Conservation (phyloP, 2,113 vertebrate genomes). For the Paramormyrops kingsleyae region DNA sequence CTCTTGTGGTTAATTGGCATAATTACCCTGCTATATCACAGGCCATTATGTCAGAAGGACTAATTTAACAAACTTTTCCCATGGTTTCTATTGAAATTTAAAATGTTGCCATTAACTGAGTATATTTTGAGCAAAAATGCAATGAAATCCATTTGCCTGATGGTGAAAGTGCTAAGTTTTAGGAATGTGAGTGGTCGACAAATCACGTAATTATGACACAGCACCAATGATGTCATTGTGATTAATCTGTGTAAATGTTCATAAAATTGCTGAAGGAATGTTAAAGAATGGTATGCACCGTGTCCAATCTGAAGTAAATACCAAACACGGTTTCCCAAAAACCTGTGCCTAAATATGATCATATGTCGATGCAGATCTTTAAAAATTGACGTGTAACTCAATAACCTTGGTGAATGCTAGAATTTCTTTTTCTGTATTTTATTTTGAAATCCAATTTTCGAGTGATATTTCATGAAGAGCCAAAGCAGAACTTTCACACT, state of each 20-base stretch:
- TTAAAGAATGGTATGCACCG: neutral
- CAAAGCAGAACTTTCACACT: slow-evolving; percentile 27
- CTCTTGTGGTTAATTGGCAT: neutral
- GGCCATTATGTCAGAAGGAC: neutral
- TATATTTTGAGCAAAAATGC: neutral
- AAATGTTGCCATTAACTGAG: neutral
- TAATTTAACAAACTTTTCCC: neutral
- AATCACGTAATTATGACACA: neutral
- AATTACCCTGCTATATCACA: neutral
- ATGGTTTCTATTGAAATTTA: neutral
- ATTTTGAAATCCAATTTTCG: slow-evolving; percentile 41
- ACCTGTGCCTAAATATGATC: no score
- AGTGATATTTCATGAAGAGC: slow-evolving; percentile 26
- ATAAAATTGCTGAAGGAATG: neutral
- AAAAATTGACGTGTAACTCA: slow-evolving; percentile 39
- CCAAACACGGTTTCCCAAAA: neutral
- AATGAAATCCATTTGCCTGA: neutral
- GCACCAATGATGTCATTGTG: neutral
- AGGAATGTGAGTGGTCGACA: neutral
- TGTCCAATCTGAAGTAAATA: neutral
- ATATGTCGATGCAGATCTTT: slow-evolving; percentile 22
- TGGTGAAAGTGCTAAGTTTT: neutral
- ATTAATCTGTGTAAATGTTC: neutral
- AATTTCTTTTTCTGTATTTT: slow-evolving; percentile 38
- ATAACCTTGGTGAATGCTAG: slow-evolving; percentile 39